These are phyloP conservation scores for Calliopsis andreniformis DNA, from an alignment of 1,140 invertebrate species.

Conservation along the genomic window DNA sequence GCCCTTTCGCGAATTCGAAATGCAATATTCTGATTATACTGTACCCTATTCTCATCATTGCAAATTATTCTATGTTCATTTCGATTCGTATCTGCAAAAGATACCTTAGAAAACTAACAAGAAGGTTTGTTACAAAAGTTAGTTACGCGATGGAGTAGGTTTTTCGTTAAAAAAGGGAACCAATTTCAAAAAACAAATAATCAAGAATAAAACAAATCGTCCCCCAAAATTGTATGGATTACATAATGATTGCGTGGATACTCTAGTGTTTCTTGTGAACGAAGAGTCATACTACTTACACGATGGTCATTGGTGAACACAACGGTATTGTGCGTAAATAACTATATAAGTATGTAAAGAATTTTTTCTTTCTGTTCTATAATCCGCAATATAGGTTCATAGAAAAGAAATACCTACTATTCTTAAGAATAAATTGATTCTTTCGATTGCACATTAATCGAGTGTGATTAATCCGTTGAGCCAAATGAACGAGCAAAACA, in stretches of 20 bases:
- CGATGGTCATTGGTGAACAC: constrained; percentile 13
- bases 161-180: background rate
- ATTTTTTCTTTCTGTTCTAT: background rate
- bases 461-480: background rate
- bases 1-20: constrained; percentile 26
- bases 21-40: background rate
- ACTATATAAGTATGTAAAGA: constrained; percentile 2
- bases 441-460: no score
- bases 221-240: constrained; percentile 11
- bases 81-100: no score
- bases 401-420: background rate
- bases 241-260: constrained; percentile 22
- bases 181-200: background rate
- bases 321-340: constrained; percentile 57
- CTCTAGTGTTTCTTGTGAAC: constrained; percentile 29
- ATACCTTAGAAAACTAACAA: no score
- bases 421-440: no score
- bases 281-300: constrained; percentile 37
- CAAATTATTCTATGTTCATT: background rate
- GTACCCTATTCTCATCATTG: no score
- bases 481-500: no score
- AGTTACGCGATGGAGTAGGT: no score
- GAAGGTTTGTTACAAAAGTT: no score
- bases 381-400: background rate
- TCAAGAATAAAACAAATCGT: background rate